Percentiles rank a stretch among this genome's conserved stretches.
Conservation (phyloP, 1,140 invertebrate genomes). For the Ylistrum balloti region DNA sequence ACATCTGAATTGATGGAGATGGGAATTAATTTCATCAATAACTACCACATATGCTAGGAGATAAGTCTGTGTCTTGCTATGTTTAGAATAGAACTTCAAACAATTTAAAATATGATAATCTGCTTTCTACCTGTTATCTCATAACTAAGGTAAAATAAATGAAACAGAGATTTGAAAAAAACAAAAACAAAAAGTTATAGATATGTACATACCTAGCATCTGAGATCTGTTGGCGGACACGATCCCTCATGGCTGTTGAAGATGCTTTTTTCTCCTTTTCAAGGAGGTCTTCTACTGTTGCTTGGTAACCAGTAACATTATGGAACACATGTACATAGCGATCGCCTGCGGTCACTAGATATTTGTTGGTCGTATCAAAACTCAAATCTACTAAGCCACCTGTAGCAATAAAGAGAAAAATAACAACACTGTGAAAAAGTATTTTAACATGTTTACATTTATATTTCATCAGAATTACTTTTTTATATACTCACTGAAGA, state of each 20-base stretch:
- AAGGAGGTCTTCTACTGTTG: conserved; percentile 87
- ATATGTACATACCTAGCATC: conserved; percentile 85
- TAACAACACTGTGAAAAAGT: no score
- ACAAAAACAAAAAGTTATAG: no score
- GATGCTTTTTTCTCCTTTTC: conserved; percentile 86
- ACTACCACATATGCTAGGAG: no score
- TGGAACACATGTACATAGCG: conserved; percentile 90
- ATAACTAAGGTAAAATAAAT: background rate
- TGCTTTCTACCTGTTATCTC: background rate
- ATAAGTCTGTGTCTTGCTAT: no score
- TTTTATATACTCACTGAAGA: no score
- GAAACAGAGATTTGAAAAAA: no score
- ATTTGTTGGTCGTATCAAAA: conserved; percentile 90
- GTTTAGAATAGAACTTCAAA: no score
- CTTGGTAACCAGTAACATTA: conserved; percentile 90
- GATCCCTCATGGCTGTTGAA: conserved; percentile 87
- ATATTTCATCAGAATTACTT: no score
- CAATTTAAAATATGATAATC: background rate
- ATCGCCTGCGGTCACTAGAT: conserved; percentile 90
- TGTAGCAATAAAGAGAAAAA: conserved; percentile 82
- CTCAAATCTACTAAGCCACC: conserved; percentile 87
- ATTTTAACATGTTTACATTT: no score
- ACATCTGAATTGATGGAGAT: no score
- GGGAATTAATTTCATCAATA: no score
- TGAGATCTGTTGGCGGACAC: conserved; percentile 88